A percentile compares a stretch with the other conserved stretches of the same genome.
phyloP scores from a whole-genome alignment of 1,140 invertebrate species.

The Drosophila santomea region DNA sequence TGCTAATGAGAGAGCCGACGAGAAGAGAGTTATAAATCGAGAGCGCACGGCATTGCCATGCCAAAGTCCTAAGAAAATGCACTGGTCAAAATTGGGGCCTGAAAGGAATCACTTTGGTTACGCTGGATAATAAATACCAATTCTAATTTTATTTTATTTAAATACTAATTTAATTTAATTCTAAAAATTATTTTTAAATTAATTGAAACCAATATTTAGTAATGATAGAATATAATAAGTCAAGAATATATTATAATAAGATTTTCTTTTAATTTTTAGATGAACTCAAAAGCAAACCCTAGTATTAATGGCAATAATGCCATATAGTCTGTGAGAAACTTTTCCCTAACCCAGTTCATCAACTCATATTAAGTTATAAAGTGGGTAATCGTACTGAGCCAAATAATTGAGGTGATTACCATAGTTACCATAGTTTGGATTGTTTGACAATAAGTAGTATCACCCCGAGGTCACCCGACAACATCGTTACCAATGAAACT shows the following conservation, averaged over 20 bases:
- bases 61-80: slow-evolving; percentile 6
- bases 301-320: background rate
- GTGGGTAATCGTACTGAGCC: slow-evolving; percentile 27
- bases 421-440: slow-evolving; percentile 45
- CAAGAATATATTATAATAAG: background rate
- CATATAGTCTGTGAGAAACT: slow-evolving; percentile 8
- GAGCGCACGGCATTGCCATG: slow-evolving; percentile 44
- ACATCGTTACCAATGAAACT: slow-evolving; percentile 3
- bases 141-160: no score
- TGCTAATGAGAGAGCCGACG: slow-evolving; percentile 11
- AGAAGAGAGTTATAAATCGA: slow-evolving; percentile 4
- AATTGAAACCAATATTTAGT: background rate
- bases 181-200: background rate
- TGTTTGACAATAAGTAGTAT: slow-evolving; percentile 20
- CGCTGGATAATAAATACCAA: no score
- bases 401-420: slow-evolving; percentile 49
- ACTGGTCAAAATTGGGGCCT: slow-evolving; percentile 27
- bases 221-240: background rate
- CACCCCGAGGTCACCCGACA: slow-evolving; percentile 13
- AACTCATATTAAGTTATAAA: slow-evolving; percentile 46
- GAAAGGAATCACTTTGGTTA: no score
- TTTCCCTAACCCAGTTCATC: slow-evolving; percentile 48
- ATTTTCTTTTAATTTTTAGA: background rate
- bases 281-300: background rate
- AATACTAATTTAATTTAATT: no score